Conservation (phyloP, 1,140 invertebrate genomes). For the Elymnias hypermnestra region DNA sequence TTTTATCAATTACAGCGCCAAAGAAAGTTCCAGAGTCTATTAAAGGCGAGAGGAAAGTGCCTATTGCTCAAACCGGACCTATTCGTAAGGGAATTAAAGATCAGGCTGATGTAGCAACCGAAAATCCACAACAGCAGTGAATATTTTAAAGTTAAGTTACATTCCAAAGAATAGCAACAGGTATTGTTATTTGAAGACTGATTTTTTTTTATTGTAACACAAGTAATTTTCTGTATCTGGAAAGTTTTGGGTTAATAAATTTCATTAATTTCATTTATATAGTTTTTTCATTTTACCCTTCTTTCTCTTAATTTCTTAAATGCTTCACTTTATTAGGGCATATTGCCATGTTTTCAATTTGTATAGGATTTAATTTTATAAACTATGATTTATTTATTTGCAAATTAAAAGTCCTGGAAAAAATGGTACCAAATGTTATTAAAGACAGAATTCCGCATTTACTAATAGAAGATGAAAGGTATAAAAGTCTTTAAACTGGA, state of each 20-base stretch:
- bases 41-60: conserved; percentile 18
- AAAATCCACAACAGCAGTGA: conserved; percentile 1
- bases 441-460: too few species aligned
- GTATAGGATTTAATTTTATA: too few species aligned
- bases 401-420: too few species aligned
- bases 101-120: conserved; percentile 9
- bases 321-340: too few species aligned
- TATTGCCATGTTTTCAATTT: too few species aligned
- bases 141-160: conserved; percentile 3
- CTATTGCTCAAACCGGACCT: conserved; percentile 18
- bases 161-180: conserved; percentile 24
- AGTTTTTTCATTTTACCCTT: conserved; percentile 5
- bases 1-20: conserved; percentile 22
- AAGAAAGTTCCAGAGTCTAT: conserved; percentile 20
- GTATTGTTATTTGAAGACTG: conserved; percentile 26
- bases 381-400: too few species aligned
- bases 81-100: conserved; percentile 22
- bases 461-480: too few species aligned
- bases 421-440: too few species aligned
- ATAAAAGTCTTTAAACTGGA: too few species aligned
- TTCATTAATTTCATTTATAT: not conserved
- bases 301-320: too few species aligned
- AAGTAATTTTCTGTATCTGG: not conserved
- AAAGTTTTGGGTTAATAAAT: conserved; percentile 13
- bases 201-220: conserved; percentile 15